These are phyloP conservation scores for Psilopogon haemacephalus DNA, from an alignment of 2,113 vertebrate genomes.

Conservation along the genomic window DNA sequence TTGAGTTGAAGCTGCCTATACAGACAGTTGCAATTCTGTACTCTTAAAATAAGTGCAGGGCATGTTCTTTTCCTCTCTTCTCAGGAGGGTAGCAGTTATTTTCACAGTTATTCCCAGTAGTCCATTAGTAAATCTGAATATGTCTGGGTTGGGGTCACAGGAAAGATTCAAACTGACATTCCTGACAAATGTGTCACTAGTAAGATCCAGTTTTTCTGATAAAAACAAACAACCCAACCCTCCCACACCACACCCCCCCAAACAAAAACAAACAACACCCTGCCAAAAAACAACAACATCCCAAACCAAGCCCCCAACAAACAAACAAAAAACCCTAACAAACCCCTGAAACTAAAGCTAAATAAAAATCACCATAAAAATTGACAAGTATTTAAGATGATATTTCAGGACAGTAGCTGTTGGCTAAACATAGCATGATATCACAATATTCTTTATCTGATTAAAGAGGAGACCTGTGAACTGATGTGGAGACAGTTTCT, in stretches of 20 bases:
- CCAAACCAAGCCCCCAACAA: too few relatives aligned
- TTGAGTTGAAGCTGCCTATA: background rate
- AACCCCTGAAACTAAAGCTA: too few relatives aligned
- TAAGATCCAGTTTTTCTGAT: background rate
- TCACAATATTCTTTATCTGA: background rate
- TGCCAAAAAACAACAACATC: too few relatives aligned
- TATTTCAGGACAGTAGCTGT: background rate
- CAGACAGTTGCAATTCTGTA: background rate
- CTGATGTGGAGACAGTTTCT: background rate
- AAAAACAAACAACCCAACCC: background rate
- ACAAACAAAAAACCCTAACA: too few relatives aligned
- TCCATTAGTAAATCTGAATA: constrained; percentile 25
- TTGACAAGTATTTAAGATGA: background rate
- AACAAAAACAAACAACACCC: too few relatives aligned
- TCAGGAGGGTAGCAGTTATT: constrained; percentile 43
- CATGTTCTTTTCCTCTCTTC: constrained; percentile 53
- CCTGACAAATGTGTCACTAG: background rate
- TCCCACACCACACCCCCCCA: too few relatives aligned
- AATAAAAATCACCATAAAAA: too few relatives aligned
- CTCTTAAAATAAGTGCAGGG: constrained; percentile 48
- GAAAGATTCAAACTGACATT: constrained; percentile 60
- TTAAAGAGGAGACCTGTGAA: background rate
- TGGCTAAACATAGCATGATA: background rate
- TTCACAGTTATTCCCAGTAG: constrained; percentile 53
- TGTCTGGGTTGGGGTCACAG: constrained; percentile 49